phyloP scores from a whole-genome alignment of 2,888 invertebrate species.

The Acrocera orbiculus region DNA sequence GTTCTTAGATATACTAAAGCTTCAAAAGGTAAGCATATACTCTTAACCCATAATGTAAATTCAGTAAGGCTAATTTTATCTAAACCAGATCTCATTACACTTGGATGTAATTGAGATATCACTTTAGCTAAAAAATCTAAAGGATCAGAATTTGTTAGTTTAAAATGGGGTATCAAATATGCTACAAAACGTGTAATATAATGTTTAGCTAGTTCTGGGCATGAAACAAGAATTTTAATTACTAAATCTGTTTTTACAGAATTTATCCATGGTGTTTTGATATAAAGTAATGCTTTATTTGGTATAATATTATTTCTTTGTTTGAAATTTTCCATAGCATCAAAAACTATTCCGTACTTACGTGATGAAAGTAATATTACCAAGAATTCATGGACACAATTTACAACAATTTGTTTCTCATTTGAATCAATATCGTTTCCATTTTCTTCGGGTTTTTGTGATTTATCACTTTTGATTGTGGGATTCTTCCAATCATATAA shows the following conservation, averaged over 20 bases:
- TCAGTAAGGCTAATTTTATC: constrained; percentile 26
- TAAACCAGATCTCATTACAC: constrained; percentile 16
- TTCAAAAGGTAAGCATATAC: constrained; percentile 24
- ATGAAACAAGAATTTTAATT: constrained; percentile 42
- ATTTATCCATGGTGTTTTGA: constrained; percentile 53
- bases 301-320: constrained; percentile 25
- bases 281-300: constrained; percentile 37
- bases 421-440: constrained; percentile 18
- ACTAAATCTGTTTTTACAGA: constrained; percentile 44
- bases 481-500: constrained; percentile 47
- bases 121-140: constrained; percentile 18
- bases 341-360: constrained; percentile 59
- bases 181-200: constrained; percentile 40
- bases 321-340: constrained; percentile 37
- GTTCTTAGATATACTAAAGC: constrained; percentile 19
- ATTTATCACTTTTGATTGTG: constrained; percentile 3
- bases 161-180: constrained; percentile 38
- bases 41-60: constrained; percentile 24
- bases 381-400: constrained; percentile 49
- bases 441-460: constrained; percentile 20
- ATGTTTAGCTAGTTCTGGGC: constrained; percentile 53
- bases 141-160: constrained; percentile 14
- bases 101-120: constrained; percentile 21
- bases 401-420: constrained; percentile 37
- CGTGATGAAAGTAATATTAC: constrained; percentile 55